A percentile compares a stretch with the other conserved stretches of the same genome.
phyloP scores from a whole-genome alignment of 2,113 vertebrate genomes.

The Hyaena hyaena region DNA sequence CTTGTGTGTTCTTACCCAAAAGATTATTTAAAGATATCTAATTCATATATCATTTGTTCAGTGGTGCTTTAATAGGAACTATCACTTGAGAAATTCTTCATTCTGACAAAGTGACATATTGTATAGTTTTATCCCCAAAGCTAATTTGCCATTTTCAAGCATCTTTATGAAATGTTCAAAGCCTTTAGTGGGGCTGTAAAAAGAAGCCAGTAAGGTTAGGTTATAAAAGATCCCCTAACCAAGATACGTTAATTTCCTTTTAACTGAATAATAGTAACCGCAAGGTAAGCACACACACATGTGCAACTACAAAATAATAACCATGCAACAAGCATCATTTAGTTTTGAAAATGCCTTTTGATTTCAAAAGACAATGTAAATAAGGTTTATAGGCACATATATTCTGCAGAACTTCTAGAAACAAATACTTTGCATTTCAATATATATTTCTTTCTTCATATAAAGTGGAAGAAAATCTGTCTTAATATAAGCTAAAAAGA shows the following conservation, averaged over 20 bases:
- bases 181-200: not conserved
- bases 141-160: slow-evolving; percentile 5
- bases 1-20: not conserved
- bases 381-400: not conserved
- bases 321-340: not conserved
- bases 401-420: not conserved
- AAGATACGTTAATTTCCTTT: not conserved
- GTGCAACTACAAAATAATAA: not conserved
- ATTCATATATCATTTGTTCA: not conserved
- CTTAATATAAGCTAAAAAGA: not conserved
- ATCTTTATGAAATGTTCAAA: not conserved
- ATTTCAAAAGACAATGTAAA: not conserved
- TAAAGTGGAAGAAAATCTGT: not conserved
- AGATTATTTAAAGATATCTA: not conserved
- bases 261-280: not conserved
- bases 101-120: not conserved
- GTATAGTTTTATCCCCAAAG: not conserved
- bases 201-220: not conserved
- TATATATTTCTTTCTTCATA: not conserved
- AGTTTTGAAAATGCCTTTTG: not conserved
- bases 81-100: not conserved
- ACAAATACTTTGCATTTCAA: not conserved
- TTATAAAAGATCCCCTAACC: not conserved
- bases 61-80: not conserved
- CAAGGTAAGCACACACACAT: not conserved